Conservation (phyloP, 2,888 invertebrate species). For the Mylabris sibirica region DNA sequence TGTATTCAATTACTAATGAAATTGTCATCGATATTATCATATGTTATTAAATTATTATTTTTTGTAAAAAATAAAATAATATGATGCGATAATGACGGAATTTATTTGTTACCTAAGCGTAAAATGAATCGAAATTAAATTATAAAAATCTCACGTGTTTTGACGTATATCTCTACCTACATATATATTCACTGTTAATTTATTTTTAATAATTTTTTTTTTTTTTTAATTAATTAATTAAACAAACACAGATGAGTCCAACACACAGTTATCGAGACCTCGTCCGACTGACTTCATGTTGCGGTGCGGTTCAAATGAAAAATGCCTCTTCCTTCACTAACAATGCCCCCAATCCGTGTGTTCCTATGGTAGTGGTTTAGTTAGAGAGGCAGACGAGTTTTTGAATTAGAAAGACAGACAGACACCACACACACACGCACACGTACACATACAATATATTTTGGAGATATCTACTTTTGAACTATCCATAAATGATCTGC, state of each 20-base stretch:
- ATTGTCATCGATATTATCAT: neutral
- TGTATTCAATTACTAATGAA: slow-evolving; percentile 1
- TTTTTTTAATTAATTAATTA: neutral
- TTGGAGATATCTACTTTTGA: too few relatives aligned
- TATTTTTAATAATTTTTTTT: neutral
- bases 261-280: neutral
- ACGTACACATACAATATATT: too few relatives aligned
- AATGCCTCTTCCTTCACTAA: slow-evolving; percentile 10
- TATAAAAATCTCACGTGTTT: slow-evolving; percentile 1
- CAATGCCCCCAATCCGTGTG: slow-evolving; percentile 12
- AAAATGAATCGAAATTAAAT: neutral
- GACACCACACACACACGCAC: neutral
- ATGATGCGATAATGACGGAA: neutral
- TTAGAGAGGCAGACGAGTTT: slow-evolving; percentile 8
- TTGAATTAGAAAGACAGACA: slow-evolving; percentile 13
- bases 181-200: neutral
- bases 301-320: slow-evolving; percentile 8
- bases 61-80: neutral
- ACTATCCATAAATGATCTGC: neutral
- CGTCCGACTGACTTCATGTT: neutral
- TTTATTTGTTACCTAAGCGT: neutral
- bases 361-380: neutral
- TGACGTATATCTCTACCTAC: too few relatives aligned
- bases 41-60: too few relatives aligned
- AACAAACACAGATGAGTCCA: neutral